phyloP scores from a whole-genome alignment of 2,888 invertebrate genomes.

The Nomada lathburiana region DNA sequence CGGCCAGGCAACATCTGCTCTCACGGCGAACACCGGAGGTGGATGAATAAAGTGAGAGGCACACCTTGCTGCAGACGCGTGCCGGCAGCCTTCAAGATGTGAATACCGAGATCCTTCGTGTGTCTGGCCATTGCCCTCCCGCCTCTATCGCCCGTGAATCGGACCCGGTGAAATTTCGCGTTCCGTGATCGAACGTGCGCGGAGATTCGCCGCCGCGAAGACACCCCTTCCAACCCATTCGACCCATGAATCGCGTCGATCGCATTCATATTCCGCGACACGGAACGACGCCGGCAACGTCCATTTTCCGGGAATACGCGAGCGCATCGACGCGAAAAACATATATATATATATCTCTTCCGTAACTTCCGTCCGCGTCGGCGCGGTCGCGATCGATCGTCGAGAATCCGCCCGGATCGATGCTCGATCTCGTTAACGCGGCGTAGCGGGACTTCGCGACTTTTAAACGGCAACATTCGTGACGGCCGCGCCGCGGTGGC shows the following conservation, averaged over 20 bases:
- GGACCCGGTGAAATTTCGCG: constrained; percentile 23
- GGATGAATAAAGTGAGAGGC: constrained; percentile 77
- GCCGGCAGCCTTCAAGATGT: constrained; percentile 79
- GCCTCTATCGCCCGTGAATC: constrained; percentile 52
- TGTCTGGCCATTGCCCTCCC: constrained; percentile 76
- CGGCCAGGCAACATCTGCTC: constrained; percentile 82
- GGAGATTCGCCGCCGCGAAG: not conserved
- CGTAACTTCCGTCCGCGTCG: too few relatives aligned
- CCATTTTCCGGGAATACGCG: too few relatives aligned
- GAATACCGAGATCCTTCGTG: constrained; percentile 76
- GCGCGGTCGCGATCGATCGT: too few relatives aligned
- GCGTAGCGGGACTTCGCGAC: not conserved
- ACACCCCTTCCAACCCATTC: too few relatives aligned
- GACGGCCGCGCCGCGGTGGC: not conserved
- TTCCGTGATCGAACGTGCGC: not conserved
- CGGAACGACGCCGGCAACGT: too few relatives aligned
- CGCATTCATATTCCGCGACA: too few relatives aligned
- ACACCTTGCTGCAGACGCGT: constrained; percentile 81
- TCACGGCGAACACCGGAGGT: constrained; percentile 71
- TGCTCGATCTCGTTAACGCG: too few relatives aligned
- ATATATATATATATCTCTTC: too few relatives aligned
- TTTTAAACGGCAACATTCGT: constrained; percentile 18
- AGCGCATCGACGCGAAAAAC: too few relatives aligned
- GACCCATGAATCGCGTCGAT: too few relatives aligned
- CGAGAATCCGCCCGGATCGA: too few relatives aligned